A percentile compares a stretch with the other conserved stretches of the same genome.
Conservation (phyloP, 2,797 vertebrate genomes). For the Capromys pilorides region DNA sequence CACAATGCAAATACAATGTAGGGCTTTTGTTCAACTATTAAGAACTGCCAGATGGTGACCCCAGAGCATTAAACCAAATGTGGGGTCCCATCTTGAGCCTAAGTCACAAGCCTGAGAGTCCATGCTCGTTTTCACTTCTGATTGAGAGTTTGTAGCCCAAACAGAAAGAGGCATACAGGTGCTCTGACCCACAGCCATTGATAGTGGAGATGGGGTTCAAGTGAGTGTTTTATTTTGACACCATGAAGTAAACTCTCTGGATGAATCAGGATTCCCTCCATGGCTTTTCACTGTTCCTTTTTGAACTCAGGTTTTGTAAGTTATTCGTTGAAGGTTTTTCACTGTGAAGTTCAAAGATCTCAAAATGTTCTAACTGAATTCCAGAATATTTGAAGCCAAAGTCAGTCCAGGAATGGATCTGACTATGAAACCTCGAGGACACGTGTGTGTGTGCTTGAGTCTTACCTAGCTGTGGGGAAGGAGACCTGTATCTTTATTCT, state of each 20-base stretch:
- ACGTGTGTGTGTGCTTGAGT: not conserved
- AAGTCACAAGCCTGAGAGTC: not conserved
- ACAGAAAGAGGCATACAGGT: not conserved
- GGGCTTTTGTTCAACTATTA: not conserved
- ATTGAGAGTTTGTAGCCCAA: slow-evolving; percentile 23
- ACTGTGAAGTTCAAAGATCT: slow-evolving; percentile 24
- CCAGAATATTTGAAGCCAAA: not conserved
- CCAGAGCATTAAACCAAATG: not conserved
- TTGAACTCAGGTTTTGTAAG: slow-evolving; percentile 28
- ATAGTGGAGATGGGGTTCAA: not conserved
- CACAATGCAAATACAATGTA: slow-evolving; percentile 11
- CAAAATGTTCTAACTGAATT: slow-evolving; percentile 19
- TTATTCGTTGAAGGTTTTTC: slow-evolving; percentile 32
- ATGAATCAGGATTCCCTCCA: not conserved
- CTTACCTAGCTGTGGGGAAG: not conserved
- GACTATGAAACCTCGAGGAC: not conserved
- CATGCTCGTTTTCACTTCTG: not conserved
- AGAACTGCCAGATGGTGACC: not conserved
- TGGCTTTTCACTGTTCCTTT: not conserved
- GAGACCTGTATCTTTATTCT: not conserved
- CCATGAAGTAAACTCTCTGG: not conserved
- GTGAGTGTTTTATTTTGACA: slow-evolving; percentile 9
- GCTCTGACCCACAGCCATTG: not conserved
- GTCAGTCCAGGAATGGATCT: not conserved
- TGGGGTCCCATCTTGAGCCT: not conserved